Evolutionary conservation across 2,797 vertebrate genomes (phyloP).

Genomic region (Coranthus polyacanthus): DNA sequence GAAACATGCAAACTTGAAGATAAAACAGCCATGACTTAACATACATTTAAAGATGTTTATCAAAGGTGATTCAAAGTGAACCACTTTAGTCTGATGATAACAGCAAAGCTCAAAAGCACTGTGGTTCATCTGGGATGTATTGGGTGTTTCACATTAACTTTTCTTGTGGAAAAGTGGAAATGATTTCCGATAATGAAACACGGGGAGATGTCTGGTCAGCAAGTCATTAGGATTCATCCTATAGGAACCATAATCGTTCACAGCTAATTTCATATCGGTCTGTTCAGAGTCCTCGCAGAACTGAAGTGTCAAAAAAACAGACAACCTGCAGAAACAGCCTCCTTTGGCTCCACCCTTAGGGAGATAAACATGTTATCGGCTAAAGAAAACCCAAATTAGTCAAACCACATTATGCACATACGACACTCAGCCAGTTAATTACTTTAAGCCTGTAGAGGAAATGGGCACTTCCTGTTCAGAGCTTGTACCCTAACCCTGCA

Average conservation of each 20-base stretch:
- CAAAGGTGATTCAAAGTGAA: no score
- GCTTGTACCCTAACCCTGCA: background rate
- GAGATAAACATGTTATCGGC: slow-evolving; percentile 14
- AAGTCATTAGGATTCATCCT: background rate
- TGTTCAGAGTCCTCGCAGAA: no score
- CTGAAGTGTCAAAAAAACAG: background rate
- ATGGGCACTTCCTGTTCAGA: slow-evolving; percentile 36
- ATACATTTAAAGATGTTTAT: no score
- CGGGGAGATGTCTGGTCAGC: background rate
- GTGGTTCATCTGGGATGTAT: no score
- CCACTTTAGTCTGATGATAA: no score
- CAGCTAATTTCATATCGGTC: background rate
- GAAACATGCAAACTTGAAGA: no score
- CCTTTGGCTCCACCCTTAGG: background rate
- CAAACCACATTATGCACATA: slow-evolving; percentile 11
- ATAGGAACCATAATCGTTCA: background rate
- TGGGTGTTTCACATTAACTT: no score
- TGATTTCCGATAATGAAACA: slow-evolving; percentile 3
- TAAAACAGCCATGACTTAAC: no score
- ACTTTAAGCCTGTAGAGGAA: slow-evolving; percentile 39
- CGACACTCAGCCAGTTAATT: slow-evolving; percentile 30
- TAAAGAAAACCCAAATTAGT: slow-evolving; percentile 5
- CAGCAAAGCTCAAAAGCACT: no score
- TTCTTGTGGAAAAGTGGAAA: background rate
- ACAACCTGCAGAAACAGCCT: background rate